phyloP scores from a whole-genome alignment of 2,113 vertebrate genomes.

The Blennius ocellaris region DNA sequence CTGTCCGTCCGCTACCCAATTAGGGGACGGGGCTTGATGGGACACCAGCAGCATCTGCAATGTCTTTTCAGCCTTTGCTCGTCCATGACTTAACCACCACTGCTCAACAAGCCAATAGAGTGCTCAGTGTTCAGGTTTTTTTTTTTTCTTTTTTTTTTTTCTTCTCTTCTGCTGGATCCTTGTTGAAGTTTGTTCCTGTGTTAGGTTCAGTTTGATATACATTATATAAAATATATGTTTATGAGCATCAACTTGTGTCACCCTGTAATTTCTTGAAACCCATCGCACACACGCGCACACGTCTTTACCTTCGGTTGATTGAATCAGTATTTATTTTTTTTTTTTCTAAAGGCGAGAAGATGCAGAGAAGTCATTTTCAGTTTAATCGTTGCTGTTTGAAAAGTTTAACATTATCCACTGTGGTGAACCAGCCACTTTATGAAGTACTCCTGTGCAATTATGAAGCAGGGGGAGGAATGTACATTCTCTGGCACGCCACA shows the following conservation, averaged over 20 bases:
- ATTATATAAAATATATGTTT: constrained; percentile 85
- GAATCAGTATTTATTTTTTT: neutral
- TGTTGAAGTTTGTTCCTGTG: constrained; percentile 86
- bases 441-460: too few relatives aligned
- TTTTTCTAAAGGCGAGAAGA: neutral
- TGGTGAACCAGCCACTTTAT: too few relatives aligned
- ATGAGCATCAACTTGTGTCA: constrained; percentile 80
- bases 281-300: neutral
- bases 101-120: constrained; percentile 55
- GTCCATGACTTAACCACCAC: constrained; percentile 67
- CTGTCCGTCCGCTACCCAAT: constrained; percentile 23
- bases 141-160: constrained; percentile 29
- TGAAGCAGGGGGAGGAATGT: too few relatives aligned
- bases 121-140: constrained; percentile 49
- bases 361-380: neutral
- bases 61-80: neutral
- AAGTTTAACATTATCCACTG: neutral
- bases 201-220: constrained; percentile 87
- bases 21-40: constrained; percentile 11
- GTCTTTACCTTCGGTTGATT: neutral
- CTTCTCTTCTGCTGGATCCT: constrained; percentile 59
- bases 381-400: neutral
- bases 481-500: too few relatives aligned
- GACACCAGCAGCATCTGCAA: constrained; percentile 39
- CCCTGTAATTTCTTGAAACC: constrained; percentile 65